Evolutionary conservation across 2,888 invertebrate genomes (phyloP).

Genomic region (Eupithecia subumbrata): DNA sequence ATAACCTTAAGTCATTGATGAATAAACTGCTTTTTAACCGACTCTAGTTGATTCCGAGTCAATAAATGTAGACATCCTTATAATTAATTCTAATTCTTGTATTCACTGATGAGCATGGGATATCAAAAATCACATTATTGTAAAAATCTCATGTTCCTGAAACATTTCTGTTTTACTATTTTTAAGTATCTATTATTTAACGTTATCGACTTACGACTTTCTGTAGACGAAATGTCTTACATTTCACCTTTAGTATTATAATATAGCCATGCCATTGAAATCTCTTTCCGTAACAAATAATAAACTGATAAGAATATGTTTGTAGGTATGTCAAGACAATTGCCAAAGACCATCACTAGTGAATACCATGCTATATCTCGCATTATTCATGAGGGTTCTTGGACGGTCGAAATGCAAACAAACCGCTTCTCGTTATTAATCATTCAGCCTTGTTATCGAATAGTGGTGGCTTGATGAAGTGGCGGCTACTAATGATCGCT

Average conservation of each 20-base stretch:
- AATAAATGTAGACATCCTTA: neutral
- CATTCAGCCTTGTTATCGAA: constrained; percentile 77
- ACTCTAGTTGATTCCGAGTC: neutral
- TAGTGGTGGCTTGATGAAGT: constrained; percentile 74
- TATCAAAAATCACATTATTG: neutral
- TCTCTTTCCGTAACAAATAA: neutral
- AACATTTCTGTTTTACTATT: neutral
- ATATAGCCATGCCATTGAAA: neutral
- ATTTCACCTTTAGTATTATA: too few relatives aligned
- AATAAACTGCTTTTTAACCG: too few relatives aligned
- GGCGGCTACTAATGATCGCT: constrained; percentile 69
- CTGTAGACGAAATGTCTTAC: too few relatives aligned
- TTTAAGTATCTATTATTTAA: too few relatives aligned
- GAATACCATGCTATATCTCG: constrained; percentile 49
- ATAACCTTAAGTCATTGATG: too few relatives aligned
- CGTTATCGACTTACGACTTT: too few relatives aligned
- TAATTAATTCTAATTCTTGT: neutral
- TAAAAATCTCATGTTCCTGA: neutral
- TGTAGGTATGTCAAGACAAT: neutral
- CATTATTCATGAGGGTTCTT: constrained; percentile 76
- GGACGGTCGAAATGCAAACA: constrained; percentile 76
- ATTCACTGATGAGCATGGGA: neutral
- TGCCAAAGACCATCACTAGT: neutral
- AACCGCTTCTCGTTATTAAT: constrained; percentile 75
- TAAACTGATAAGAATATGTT: neutral